Evolutionary conservation across 2,113 vertebrate genomes (phyloP).

Genomic region (Cricetomys ansorgei): DNA sequence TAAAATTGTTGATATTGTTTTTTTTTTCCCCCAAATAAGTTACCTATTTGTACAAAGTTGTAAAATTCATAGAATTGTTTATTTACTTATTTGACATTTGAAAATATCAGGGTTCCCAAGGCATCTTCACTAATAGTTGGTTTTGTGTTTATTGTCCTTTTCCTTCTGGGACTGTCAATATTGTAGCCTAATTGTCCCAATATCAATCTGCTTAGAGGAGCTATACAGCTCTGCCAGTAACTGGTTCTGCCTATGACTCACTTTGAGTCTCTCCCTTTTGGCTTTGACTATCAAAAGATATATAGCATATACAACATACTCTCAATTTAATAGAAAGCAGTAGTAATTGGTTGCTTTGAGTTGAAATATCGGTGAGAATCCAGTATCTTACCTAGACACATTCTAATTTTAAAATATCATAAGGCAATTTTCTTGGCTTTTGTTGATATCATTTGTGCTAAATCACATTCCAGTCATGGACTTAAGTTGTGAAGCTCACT

Average conservation of each 20-base stretch:
- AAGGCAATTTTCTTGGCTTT: not conserved
- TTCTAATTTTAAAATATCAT: not conserved
- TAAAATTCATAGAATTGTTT: not conserved
- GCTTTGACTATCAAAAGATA: not conserved
- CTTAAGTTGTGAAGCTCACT: not conserved
- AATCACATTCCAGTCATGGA: not conserved
- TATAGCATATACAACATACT: not conserved
- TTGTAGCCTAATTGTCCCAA: not conserved
- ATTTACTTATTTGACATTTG: not conserved
- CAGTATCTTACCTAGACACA: not conserved
- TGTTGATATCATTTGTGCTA: not conserved
- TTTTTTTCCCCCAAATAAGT: not conserved
- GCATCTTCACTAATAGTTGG: not conserved
- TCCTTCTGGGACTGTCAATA: not conserved
- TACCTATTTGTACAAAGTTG: not conserved
- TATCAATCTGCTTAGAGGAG: too few relatives aligned
- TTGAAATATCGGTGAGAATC: not conserved
- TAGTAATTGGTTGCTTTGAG: not conserved
- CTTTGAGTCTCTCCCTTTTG: not conserved
- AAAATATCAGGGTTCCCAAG: not conserved
- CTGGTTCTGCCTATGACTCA: not conserved
- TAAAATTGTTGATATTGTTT: not conserved
- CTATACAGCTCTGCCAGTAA: not conserved
- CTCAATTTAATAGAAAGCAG: not conserved
- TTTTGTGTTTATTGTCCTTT: not conserved